Evolutionary conservation across 2,888 invertebrate genomes (phyloP), one percentile per base, ranked within the genome.

Genomic region (Drosophila colorata): DNA sequence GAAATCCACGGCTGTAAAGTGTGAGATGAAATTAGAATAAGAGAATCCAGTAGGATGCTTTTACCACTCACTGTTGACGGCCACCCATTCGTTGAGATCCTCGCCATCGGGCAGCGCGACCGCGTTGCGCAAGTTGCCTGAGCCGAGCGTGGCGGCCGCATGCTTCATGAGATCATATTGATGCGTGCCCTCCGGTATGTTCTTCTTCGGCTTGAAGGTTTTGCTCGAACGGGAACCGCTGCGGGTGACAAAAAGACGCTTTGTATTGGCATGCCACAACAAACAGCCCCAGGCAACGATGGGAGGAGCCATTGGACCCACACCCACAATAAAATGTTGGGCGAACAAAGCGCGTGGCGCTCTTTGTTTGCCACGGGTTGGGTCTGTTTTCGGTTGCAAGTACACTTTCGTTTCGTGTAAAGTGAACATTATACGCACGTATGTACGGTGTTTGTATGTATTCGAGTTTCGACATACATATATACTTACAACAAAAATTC

Each of bases 71-170:
- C 99, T 99, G 92, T 99, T 99, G 46, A 99, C 99, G 58, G 99
- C 99, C 41, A 99, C 98, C 99, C 99, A 99, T 94, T 99, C 99
- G 91, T 99, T 99, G 75, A 98, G 95, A 93, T 99, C 99, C 93
- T 99, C 99, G 37, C 99, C 99, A 92, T 99, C 99, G 0, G 99
- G 99, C 82, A 99, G 93, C 94, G 97, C 96, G 58, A 99, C 99
- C 44, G 99, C 99, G 72, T 98, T 94, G 71, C 99, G 94, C 78
- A 99, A 94, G 93, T 99, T 99, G 23, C 99, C 99, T 47, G 98
- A 99, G 61, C 99, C 99, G 43, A 99, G 93, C 0, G 99, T 99
- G 64, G 98, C 98, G 1, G 98, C 98, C n/a, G 98, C 98, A 94
- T 98, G 98, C 93, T 98, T 97, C 98, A 99, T 98, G 92, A 99